Conservation (phyloP, 2,113 vertebrate genomes). For the Butorides virescens region DNA sequence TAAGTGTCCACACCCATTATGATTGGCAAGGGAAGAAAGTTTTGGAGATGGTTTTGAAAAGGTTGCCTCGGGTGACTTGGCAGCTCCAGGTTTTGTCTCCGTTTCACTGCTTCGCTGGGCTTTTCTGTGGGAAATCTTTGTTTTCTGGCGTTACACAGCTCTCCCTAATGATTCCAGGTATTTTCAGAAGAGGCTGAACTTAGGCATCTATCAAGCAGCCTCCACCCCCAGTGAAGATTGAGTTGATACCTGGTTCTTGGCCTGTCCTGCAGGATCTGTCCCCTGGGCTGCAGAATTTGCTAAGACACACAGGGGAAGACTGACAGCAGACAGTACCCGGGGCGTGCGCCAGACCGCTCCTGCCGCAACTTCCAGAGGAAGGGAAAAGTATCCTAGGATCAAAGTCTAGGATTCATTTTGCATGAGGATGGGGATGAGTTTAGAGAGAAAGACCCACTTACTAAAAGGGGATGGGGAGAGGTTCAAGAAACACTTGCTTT, state of each 20-base stretch:
- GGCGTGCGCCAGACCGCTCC: accelerated
- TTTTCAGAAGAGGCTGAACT: background rate
- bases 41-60: background rate
- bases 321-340: background rate
- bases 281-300: background rate
- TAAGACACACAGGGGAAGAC: background rate
- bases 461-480: background rate
- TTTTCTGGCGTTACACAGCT: background rate
- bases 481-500: background rate
- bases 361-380: background rate
- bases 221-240: background rate
- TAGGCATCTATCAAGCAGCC: background rate
- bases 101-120: background rate
- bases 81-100: slow-evolving; percentile 20
- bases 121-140: background rate
- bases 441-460: background rate
- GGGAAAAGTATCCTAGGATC: background rate
- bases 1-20: slow-evolving; percentile 46
- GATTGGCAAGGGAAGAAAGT: slow-evolving; percentile 54
- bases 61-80: slow-evolving; percentile 57
- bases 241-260: background rate
- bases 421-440: background rate
- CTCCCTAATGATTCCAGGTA: background rate
- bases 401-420: background rate
- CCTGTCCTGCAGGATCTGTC: background rate